phyloP scores from a whole-genome alignment of 2,888 invertebrate genomes.

The Pseudeuparius sepicola region DNA sequence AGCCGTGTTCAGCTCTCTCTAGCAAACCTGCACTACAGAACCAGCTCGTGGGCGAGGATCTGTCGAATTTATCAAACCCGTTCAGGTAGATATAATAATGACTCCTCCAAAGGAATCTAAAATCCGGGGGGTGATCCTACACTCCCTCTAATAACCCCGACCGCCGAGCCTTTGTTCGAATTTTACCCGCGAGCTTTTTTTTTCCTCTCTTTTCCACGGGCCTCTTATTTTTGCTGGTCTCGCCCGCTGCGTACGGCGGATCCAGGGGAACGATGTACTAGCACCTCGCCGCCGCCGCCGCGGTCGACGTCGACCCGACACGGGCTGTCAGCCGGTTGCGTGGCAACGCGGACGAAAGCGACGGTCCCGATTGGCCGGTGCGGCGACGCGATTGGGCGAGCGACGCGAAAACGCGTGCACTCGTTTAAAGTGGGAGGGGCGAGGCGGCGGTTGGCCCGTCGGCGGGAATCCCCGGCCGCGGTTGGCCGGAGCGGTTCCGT shows the following conservation, averaged over 20 bases:
- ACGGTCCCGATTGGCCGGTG: constrained; percentile 29
- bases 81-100: no score
- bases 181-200: constrained; percentile 41
- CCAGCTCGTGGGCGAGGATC: no score
- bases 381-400: constrained; percentile 24
- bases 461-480: not conserved
- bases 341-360: constrained; percentile 32
- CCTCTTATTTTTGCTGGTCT: constrained; percentile 42
- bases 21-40: no score
- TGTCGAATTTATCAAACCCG: no score
- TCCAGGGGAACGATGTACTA: constrained; percentile 40
- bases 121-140: no score
- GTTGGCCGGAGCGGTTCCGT: constrained; percentile 18
- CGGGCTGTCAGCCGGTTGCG: constrained; percentile 29
- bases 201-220: constrained; percentile 39
- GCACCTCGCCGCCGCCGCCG: constrained; percentile 39
- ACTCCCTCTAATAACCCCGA: no score
- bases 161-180: no score
- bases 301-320: constrained; percentile 39
- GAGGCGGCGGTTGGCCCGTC: constrained; percentile 17
- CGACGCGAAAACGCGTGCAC: constrained; percentile 25
- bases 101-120: no score
- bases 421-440: constrained; percentile 36
- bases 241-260: constrained; percentile 39
- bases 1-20: no score